These are phyloP conservation scores for Petroica traversi DNA, from an alignment of 2,113 vertebrate species.

Conservation along the genomic window DNA sequence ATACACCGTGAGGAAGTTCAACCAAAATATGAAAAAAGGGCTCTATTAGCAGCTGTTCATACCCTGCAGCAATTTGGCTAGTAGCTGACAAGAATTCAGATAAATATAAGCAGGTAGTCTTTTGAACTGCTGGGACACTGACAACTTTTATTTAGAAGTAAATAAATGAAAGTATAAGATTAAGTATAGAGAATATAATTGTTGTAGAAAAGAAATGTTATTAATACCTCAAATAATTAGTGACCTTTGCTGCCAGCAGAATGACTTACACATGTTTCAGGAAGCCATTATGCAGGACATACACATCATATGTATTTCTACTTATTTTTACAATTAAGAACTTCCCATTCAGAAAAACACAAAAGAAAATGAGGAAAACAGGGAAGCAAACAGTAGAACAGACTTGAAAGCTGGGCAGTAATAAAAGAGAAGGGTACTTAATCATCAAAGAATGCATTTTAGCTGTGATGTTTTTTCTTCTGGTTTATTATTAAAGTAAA, in stretches of 20 bases:
- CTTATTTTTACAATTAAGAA: slow-evolving; percentile 35
- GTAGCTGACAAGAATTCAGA: background rate
- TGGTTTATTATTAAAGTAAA: slow-evolving; percentile 69
- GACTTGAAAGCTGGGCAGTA: slow-evolving; percentile 8
- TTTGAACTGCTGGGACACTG: background rate
- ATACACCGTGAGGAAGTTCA: background rate
- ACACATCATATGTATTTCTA: slow-evolving; percentile 10
- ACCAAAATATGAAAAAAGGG: background rate
- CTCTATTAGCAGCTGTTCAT: rapidly evolving
- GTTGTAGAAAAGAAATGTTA: background rate
- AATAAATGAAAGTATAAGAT: background rate
- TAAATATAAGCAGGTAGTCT: background rate
- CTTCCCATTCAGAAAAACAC: background rate
- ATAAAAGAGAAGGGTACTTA: slow-evolving; percentile 34
- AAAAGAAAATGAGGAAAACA: background rate
- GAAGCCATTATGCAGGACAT: background rate
- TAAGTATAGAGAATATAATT: background rate
- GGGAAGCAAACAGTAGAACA: background rate
- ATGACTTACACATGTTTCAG: background rate
- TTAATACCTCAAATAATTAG: background rate
- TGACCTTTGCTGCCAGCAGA: background rate
- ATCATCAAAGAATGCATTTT: slow-evolving; percentile 43
- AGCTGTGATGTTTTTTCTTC: slow-evolving; percentile 30
- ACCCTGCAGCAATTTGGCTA: background rate
- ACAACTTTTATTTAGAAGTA: background rate